Base-by-base conservation (phyloP, 2,797 vertebrate genomes). In the Manis pentadactyla region DNA sequence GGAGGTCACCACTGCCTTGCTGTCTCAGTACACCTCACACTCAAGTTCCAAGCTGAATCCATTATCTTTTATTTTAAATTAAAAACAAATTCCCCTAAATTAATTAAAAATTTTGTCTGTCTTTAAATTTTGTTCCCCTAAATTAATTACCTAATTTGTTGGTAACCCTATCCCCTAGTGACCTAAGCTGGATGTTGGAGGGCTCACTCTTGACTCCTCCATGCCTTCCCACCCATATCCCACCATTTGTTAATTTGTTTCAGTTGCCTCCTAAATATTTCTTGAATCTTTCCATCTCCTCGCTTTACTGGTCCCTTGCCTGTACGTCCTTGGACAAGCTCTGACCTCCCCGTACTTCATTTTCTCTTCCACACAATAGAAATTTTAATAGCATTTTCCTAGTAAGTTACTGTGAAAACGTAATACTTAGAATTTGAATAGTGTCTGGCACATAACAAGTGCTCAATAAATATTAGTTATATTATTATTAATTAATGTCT, bases 351-450 rank as follows among this genome's bases (percentile, higher is more conserved):
- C 31, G 1, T 5, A n/a, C 11, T 19, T 83, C 29, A 83, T 42
- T 66, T 93, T 77, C 74, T 88, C 37, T 83, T 88, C 57, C 61
- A 21, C 79, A 77, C 91, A 59, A 46, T 51, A 75, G 59, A 88
- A 64, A 63, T 79, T 42, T 82, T 74, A 51, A 49, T 57, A 82
- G 39, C 7, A 25, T n/a, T 21, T 91, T 91, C 31, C 37, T 59
- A 55, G 49, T 59, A 73, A 87, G 14, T 39, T 78, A 19, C n/a
- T 63, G 61, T 55, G 37, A 87, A 81, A 59, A 93, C 55, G 12
- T 49, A 57, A 29, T 85, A 73, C 19, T 68, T 91, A 31, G 71
- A 68, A 57, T 90, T 42, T 42, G 27, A 90, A 90, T 73, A 34
- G 37, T 57, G 18, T 73, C 74, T 49, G 78, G 42, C 39, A 12